Conservation (phyloP, 2,797 vertebrate species). For the Sebastes ruberrimus region DNA sequence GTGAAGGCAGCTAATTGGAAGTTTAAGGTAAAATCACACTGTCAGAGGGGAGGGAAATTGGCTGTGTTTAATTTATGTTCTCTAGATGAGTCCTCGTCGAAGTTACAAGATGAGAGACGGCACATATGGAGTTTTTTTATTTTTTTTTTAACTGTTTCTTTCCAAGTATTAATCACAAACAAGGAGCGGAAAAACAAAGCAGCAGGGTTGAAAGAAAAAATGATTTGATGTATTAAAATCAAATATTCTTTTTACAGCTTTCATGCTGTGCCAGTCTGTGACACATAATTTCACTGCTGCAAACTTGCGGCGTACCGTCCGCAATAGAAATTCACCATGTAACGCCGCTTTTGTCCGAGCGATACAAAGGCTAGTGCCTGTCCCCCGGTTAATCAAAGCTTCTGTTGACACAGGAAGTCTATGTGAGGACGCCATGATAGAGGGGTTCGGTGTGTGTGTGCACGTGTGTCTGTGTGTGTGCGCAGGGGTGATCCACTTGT, state of each 20-base stretch:
- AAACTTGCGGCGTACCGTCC: neutral
- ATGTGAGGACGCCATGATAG: slow-evolving; percentile 48
- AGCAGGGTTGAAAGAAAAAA: slow-evolving; percentile 27
- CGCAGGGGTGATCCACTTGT: slow-evolving; percentile 38
- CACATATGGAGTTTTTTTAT: neutral
- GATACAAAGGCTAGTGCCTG: slow-evolving; percentile 38
- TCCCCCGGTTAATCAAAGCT: slow-evolving; percentile 61
- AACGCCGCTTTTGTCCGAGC: slow-evolving; percentile 28
- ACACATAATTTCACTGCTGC: slow-evolving; percentile 23
- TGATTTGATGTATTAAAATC: slow-evolving; percentile 32
- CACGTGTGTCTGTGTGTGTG: slow-evolving; percentile 4
- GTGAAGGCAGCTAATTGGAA: slow-evolving; percentile 69
- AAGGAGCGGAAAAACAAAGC: slow-evolving; percentile 38
- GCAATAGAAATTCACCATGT: slow-evolving; percentile 16
- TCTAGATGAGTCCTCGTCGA: slow-evolving; percentile 26
- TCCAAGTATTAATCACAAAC: slow-evolving; percentile 40
- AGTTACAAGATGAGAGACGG: slow-evolving; percentile 20
- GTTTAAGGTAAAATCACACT: slow-evolving; percentile 66
- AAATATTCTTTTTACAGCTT: slow-evolving; percentile 30
- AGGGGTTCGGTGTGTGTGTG: slow-evolving; percentile 14
- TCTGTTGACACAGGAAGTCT: slow-evolving; percentile 75
- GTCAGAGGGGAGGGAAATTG: slow-evolving; percentile 59
- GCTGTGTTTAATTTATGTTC: slow-evolving; percentile 56
- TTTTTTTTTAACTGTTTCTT: neutral
- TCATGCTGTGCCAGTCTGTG: neutral